phyloP scores from a whole-genome alignment of 2,888 invertebrate species.

The Micoletzkya japonica region DNA sequence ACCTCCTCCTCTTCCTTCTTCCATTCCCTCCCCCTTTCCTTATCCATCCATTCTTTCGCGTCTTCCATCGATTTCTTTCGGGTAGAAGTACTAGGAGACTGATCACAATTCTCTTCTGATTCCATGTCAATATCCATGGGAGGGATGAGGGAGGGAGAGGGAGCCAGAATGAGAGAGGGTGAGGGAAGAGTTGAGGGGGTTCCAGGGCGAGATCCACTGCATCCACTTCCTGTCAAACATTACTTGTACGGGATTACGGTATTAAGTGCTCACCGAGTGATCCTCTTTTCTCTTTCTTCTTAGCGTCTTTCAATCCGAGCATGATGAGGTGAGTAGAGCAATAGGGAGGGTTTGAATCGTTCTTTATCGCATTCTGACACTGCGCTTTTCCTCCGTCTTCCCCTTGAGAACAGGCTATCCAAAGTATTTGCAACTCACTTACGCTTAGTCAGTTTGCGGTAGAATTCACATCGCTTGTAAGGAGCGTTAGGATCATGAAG shows the following conservation, averaged over 20 bases:
- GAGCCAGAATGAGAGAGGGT: background rate
- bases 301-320: slow-evolving; percentile 48
- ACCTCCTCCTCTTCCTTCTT: background rate
- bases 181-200: background rate
- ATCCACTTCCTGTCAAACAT: background rate
- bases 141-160: background rate
- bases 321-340: slow-evolving; percentile 59
- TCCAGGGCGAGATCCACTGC: background rate
- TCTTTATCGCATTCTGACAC: slow-evolving; percentile 55
- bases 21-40: background rate
- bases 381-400: slow-evolving; percentile 18
- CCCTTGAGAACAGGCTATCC: background rate
- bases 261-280: background rate
- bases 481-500: slow-evolving; percentile 82
- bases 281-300: slow-evolving; percentile 32
- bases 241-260: background rate
- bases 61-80: background rate
- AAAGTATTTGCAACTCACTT: background rate
- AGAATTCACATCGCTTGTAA: slow-evolving; percentile 79
- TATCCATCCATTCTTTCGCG: background rate
- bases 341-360: slow-evolving; percentile 34
- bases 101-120: background rate
- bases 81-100: background rate
- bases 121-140: background rate
- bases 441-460: slow-evolving; percentile 65